Base-by-base conservation (phyloP, 2,113 vertebrate genomes). In the Pelmatolapia mariae region DNA sequence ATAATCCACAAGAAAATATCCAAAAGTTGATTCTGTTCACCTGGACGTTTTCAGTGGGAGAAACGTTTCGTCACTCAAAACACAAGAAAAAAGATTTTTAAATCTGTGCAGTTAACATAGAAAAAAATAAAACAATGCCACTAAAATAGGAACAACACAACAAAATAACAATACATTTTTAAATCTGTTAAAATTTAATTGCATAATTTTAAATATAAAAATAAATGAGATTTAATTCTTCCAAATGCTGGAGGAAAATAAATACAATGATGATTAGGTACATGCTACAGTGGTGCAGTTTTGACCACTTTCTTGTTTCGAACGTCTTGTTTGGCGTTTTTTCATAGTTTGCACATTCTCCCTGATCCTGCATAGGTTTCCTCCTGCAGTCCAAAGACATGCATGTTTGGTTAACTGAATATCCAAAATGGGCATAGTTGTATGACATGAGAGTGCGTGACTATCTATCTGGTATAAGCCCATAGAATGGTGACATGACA, bases 291-390 rank as follows among this genome's bases (percentile, higher is more conserved):
- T 3, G 52, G 52, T 54, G n/a, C 10, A 54, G 6, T 12, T 2
- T 54, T 2, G 11, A 12, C n/a, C n/a, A 24, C 53, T 54, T 26
- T 56, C 22, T 26, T 13, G 6, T 13, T 56, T 56, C 53, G 13
- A 7, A 56, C 4, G 2, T 56, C 10, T 24, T 12, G 22, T 22
- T 56, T 56, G n/a, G 22, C 1, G 0, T 2, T 13, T 12, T 54
- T 56, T 56, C 11, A 13, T 12, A 56, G 54, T 56, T 56, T 56
- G 22, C 1, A 56, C 6, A 4, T 56, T 56, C 0, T 56, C 22
- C 53, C 22, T 24, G 53, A 22, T 7, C 53, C 53, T 24, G 11
- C 6, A 8, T 0, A 24, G 0, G 54, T 56, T 24, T 54, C n/a
- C 54, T 56, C 22, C 53, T 22, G 53, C 53, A 56, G n/a, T 7